Base-by-base conservation (phyloP, 2,113 vertebrate genomes). In the Plectropomus leopardus region DNA sequence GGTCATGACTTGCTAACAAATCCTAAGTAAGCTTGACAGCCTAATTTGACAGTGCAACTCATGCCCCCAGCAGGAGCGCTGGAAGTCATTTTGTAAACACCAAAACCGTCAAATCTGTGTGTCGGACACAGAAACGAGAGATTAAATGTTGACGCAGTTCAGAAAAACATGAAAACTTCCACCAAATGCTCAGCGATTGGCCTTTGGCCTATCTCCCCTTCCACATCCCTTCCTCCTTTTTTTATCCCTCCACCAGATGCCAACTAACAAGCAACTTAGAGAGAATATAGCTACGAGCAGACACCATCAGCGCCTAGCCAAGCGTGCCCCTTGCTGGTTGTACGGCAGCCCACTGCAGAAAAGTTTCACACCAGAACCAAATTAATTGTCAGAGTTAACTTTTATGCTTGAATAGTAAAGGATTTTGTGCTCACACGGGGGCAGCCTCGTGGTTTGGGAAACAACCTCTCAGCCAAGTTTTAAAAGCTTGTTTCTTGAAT, bases 191-290 rank as follows among this genome's bases (percentile, higher is more conserved):
- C 47, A 80, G 66, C 44, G 63, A 85, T 64, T 78, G 86, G 75
- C 72, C 85, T 85, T 76, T 84, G 79, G 69, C 80, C 80, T 67
- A 13, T 75, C 65, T 78, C 64, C 17, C 3, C 61, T 63, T 88
- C 51, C 30, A 51, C 58, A 57, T 88, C 67, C 55, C 4, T 71
- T 63, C 51, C 24, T 74, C 16, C 21, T 67, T 66, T 50, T 65
- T 67, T 66, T 64, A 47, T 69, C 47, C 60, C 54, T 84, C 13
- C 58, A 80, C 84, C 87, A 76, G 85, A 77, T 79, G 76, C 45
- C 72, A 51, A 51, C 86, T 93, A 94, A 93, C 89, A 89, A 93
- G 90, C 58, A 75, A 47, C 78, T 79, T 40, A 28, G 72, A 74
- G 54, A 76, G 67, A 78, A 48, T 69, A 79, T 76, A 77, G 78